These are phyloP conservation scores for Prorops nasuta DNA, from an alignment of 1,140 invertebrate species.

Conservation along the genomic window DNA sequence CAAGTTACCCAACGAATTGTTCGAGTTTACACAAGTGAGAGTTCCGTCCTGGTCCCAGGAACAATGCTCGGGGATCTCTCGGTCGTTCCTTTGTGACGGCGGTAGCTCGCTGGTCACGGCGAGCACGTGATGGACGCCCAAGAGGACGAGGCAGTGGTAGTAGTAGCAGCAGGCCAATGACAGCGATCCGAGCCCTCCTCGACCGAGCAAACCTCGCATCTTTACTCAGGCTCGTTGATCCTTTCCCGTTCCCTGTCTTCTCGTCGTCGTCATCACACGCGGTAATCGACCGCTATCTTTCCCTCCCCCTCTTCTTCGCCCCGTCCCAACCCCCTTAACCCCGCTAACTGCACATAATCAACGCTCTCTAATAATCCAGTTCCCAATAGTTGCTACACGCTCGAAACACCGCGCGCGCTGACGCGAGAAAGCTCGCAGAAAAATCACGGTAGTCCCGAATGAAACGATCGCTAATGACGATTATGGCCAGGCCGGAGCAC, in stretches of 20 bases:
- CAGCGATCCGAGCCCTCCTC: constrained; percentile 21
- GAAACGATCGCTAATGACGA: too few species aligned
- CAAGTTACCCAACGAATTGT: constrained; percentile 83
- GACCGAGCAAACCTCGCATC: constrained; percentile 30
- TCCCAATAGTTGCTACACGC: too few species aligned
- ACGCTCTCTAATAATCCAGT: too few species aligned
- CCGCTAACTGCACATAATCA: too few species aligned
- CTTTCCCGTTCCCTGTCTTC: constrained; percentile 14
- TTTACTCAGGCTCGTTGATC: constrained; percentile 29
- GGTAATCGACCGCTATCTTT: too few species aligned
- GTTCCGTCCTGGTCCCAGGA: constrained; percentile 77
- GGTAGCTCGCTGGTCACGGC: constrained; percentile 57
- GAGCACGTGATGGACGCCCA: constrained; percentile 44
- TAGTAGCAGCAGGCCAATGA: constrained; percentile 21
- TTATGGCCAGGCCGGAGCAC: too few species aligned
- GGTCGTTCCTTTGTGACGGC: constrained; percentile 71
- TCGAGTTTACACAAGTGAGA: constrained; percentile 78
- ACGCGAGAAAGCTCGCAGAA: too few species aligned
- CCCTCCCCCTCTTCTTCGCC: not conserved
- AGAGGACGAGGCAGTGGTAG: constrained; percentile 31
- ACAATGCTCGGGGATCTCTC: constrained; percentile 82
- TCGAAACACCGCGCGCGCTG: too few species aligned
- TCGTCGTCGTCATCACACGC: constrained; percentile 13
- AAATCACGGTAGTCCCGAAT: too few species aligned
- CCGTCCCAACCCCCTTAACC: too few species aligned